Evolutionary conservation across 2,888 invertebrate genomes (phyloP), one percentile per base, ranked within the genome.

Genomic region (Apotomis betuletana): DNA sequence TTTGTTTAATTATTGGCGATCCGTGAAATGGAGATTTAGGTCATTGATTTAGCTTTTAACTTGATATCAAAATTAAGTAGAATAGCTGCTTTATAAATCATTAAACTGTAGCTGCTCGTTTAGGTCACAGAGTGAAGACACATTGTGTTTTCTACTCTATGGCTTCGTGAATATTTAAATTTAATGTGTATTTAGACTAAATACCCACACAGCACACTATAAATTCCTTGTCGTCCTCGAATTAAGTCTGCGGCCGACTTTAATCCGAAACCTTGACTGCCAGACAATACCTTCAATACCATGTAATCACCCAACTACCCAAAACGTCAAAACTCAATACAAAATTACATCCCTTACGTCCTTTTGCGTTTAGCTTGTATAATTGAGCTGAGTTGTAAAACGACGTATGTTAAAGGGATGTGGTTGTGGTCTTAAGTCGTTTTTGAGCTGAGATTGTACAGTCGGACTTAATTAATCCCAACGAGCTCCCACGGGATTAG

Each of bases 381-480:
- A 10, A 27, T 10, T 3, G 9, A 49, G 0, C 49, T 64, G n/a
- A 57, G 46, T 27, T 36, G 46, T 4, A 65, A n/a, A 57, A n/a
- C 9, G 49, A 49, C 10, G 9, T 49, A 49, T 9, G 9, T 6
- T 49, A 12, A 5, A 27, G 46, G n/a, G 41, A 41, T 6, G 13
- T 13, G 5, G 13, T 6, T 4, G 49, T 49, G 0, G 9, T n/a
- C 15, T 46, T 44, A 9, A 0, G 57, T 27, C 55, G 36, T 65
- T 65, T 65, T n/a, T 10, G n/a, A 1, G n/a, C n/a, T 57, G n/a
- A 57, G 49, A 3, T 12, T 5, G 57, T 46, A 46, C 36, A 65
- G 65, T 65, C 5, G 46, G 57, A 57, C 55, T 65, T 65, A 65
- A 65, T 65, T 65, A 65, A 57, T 65, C 65, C 65, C 55, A 46